These are phyloP conservation scores for Chrysolina oricalcia DNA, from an alignment of 2,888 invertebrate species.

Conservation along the genomic window DNA sequence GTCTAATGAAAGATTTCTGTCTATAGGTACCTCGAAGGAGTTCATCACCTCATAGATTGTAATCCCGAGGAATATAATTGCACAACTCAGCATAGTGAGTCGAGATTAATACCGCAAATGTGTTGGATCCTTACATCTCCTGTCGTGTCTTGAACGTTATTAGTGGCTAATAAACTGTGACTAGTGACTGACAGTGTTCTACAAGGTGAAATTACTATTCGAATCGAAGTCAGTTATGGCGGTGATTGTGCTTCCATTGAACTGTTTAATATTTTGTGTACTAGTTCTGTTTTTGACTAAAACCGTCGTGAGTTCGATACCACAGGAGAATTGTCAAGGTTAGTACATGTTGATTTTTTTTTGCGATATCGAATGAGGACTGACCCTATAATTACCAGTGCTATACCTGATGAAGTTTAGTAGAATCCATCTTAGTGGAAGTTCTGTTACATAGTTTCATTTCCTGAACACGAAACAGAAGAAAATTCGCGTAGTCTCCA, in stretches of 20 bases:
- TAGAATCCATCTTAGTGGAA: no score
- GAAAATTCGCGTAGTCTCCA: no score
- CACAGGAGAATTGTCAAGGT: constrained; percentile 11
- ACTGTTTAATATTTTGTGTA: constrained; percentile 46
- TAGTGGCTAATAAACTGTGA: constrained; percentile 1
- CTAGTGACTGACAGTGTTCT: constrained; percentile 5
- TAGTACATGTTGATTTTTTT: background rate
- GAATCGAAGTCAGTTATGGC: constrained; percentile 37
- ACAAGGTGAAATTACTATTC: background rate
- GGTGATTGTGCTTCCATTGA: constrained; percentile 41
- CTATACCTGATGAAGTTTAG: no score
- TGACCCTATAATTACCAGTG: no score
- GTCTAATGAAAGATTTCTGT: constrained; percentile 23
- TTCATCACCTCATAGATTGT: constrained; percentile 25
- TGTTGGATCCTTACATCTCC: background rate
- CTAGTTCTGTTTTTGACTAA: constrained; percentile 41
- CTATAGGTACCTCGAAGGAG: constrained; percentile 21
- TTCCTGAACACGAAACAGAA: no score
- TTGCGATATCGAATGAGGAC: no score
- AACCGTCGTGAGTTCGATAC: constrained; percentile 11
- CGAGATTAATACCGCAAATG: constrained; percentile 22
- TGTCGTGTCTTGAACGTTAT: background rate
- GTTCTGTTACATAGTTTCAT: no score
- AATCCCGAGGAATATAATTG: constrained; percentile 8
- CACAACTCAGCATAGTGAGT: constrained; percentile 9